Evolutionary conservation across 2,888 invertebrate species (phyloP), one percentile per base, ranked within the genome.

Genomic region (Doris montereyensis): DNA sequence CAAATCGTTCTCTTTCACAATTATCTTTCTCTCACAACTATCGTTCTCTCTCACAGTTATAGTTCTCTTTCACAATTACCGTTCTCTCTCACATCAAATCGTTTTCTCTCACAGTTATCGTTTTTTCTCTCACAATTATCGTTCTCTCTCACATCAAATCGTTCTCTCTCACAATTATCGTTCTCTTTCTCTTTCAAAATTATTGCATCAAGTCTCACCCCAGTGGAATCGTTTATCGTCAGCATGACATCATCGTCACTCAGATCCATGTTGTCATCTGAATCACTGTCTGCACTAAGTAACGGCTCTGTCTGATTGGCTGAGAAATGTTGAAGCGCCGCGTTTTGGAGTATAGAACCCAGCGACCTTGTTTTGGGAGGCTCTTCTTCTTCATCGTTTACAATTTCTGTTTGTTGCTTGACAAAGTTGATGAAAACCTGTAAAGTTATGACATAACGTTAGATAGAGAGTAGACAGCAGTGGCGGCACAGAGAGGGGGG

Each of bases 301-400:
- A 84, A 78, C 13, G 83, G 84, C 72, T 85, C 85, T 28, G 79
- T 67, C 21, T 26, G 17, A 32, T 13, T 60, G 28, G 32, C 65
- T 17, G 13, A 10, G 32, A 79, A 74, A 21, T 70, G n/a, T 68
- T 17, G 65, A 17, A 73, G 62, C 17, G 78, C 76, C 0, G 78
- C 62, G 1, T 52, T 68, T 17, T 74, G 73, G 21, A 77, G 78
- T 13, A 77, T 35, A 57, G 80, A 77, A 68, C 68, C 21, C 41
- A 80, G 62, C 28, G 79, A 58, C 97, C 2, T 95, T 85, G 21
- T 58, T 77, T 68, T 82, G 60, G 30, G 83, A 83, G 28, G 79
- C 83, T 57, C 78, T 81, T 41, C 80, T 52, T 87, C 88, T 71
- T 88, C 88, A 85, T 89, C 89, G 60, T 85, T 84, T 1, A 88